Percentiles rank a stretch among this genome's conserved stretches.
These are phyloP conservation scores for Eutolmus rufibarbis DNA, from an alignment of 2,888 invertebrate species.

Conservation along the genomic window DNA sequence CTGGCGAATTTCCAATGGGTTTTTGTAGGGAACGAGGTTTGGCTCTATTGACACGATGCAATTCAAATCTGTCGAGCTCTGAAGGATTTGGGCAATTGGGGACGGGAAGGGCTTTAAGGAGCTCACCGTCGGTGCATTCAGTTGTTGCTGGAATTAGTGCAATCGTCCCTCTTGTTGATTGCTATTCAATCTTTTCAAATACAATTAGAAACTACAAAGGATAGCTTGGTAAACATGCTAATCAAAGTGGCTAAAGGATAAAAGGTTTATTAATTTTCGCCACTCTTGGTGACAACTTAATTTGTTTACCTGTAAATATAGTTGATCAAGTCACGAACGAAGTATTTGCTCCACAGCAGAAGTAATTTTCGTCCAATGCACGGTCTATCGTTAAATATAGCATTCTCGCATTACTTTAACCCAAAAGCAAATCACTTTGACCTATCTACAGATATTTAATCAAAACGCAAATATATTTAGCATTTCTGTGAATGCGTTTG, in stretches of 20 bases:
- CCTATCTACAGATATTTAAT: no score
- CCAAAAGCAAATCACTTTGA: no score
- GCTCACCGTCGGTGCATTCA: background rate
- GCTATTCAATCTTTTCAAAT: background rate
- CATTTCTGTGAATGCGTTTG: no score
- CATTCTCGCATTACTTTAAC: no score
- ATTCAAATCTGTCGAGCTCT: background rate
- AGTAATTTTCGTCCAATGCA: no score
- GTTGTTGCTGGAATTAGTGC: background rate
- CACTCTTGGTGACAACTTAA: background rate
- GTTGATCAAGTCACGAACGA: background rate
- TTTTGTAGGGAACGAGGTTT: background rate
- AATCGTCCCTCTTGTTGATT: background rate
- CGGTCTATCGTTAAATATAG: no score
- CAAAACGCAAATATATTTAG: no score
- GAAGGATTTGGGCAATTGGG: background rate
- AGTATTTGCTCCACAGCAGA: no score
- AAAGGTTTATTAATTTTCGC: background rate
- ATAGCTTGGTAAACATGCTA: background rate
- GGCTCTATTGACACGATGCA: background rate
- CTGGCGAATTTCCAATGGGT: background rate
- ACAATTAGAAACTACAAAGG: background rate
- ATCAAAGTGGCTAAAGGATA: background rate
- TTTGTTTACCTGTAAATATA: background rate
- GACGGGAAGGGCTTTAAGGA: background rate